These are phyloP conservation scores for Bombycilla garrulus DNA, from an alignment of 2,113 vertebrate species.

Conservation along the genomic window DNA sequence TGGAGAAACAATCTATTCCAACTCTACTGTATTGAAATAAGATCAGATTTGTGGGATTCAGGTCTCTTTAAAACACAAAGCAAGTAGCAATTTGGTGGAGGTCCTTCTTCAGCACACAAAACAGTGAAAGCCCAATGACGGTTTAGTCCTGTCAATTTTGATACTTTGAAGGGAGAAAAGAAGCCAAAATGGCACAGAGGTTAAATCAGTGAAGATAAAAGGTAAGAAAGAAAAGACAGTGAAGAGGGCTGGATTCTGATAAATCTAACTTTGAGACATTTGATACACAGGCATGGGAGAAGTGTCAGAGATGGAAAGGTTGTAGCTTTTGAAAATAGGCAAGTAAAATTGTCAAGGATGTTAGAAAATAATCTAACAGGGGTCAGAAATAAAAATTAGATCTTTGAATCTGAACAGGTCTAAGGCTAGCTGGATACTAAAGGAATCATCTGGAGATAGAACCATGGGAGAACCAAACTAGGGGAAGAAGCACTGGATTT, in stretches of 20 bases:
- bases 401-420: not conserved
- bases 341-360: not conserved
- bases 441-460: not conserved
- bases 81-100: not conserved
- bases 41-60: not conserved
- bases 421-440: not conserved
- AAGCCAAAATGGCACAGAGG: constrained; percentile 1
- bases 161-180: not conserved
- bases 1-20: not conserved
- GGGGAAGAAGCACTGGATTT: not conserved
- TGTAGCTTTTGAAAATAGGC: not conserved
- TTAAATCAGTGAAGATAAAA: constrained; percentile 32
- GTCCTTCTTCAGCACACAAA: not conserved
- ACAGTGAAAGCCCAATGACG: not conserved
- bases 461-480: not conserved
- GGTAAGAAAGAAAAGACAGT: not conserved
- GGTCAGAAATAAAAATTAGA: not conserved
- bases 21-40: not conserved
- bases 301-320: not conserved
- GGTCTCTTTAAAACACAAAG: not conserved
- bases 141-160: not conserved
- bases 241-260: not conserved
- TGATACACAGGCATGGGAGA: not conserved
- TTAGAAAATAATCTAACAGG: not conserved
- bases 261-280: not conserved